Evolutionary conservation across 2,888 invertebrate species (phyloP), one percentile per base, ranked within the genome.

Genomic region (Isoperla grammatica): DNA sequence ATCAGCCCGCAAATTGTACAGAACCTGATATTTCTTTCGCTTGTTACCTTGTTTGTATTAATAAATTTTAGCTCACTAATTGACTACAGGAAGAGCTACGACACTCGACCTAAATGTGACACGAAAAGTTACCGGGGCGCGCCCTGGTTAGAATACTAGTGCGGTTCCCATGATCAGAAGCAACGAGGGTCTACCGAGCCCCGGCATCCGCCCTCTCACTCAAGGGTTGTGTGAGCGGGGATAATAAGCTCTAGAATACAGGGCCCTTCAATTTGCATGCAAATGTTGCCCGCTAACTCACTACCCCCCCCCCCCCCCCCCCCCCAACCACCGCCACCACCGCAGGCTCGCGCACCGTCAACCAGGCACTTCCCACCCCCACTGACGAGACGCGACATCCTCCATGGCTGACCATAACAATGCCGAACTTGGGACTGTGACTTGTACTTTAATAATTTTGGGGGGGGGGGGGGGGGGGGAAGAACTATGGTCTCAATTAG

Each of bases 251-350:
- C 42, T 59, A 62, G 62, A 57, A 60, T 60, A 62, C 62, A 62
- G 62, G 61, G 53, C 62, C 59, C 62, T 62, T 62, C 62, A 62
- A 62, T 62, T 62, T 62, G 62, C 62, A 62, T 62, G 62, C 62
- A 62, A 62, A 62, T 62, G 62, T 57, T 43, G 57, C 46, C 19
- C 43, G 50, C 39, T 40, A 40, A 43, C 40, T 40, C 29, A 50
- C 12, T 17, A 3, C 19, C 40, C 37, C 39, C 42, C 20, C 53
- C 35, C 58, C 39, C 13, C 15, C 3, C 23, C 48, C 23, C 45
- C n/a, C 35, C 55, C 19, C 9, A 35, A 39, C 20, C n/a, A 37
- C 35, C 22, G 35, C 5, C 42, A 15, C 45, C 6, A 2, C 46
- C 48, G 13, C 29, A 17, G 35, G 1, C 49, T 19, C 3, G 46